phyloP scores from a whole-genome alignment of 1,140 invertebrate genomes.

The Drosophila ogumai region DNA sequence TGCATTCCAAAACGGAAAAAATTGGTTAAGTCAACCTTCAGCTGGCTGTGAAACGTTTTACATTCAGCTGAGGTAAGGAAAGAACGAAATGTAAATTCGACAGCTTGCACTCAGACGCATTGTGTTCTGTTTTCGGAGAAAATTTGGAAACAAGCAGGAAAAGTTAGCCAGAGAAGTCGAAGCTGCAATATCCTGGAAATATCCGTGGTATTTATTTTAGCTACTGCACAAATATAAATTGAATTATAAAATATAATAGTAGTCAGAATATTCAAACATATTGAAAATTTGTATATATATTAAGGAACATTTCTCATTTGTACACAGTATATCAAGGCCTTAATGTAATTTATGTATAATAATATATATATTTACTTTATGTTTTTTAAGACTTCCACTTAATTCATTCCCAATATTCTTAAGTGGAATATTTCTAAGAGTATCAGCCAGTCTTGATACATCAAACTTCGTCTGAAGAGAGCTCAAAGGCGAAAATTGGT shows the following conservation, averaged over 20 bases:
- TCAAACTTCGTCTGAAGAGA: conserved; percentile 7
- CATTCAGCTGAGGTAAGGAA: conserved; percentile 29
- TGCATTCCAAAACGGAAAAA: conserved; percentile 29
- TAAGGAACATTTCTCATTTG: no score
- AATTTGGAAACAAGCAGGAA: background rate
- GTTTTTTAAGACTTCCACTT: no score
- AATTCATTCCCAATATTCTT: background rate
- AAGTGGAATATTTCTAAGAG: background rate
- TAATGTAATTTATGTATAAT: no score
- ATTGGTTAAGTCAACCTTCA: conserved; percentile 55
- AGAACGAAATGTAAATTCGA: conserved; percentile 59
- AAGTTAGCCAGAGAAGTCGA: background rate
- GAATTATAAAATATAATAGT: no score
- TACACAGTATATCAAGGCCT: no score
- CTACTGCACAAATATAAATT: background rate
- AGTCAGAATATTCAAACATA: no score
- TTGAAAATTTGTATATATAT: background rate
- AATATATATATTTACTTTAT: background rate
- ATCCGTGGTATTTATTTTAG: background rate
- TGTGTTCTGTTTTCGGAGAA: conserved; percentile 11
- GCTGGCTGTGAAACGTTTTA: conserved; percentile 43
- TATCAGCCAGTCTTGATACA: background rate
- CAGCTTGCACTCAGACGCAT: conserved; percentile 51
- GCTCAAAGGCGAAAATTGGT: conserved; percentile 78
- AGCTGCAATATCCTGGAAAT: conserved; percentile 1